Evolutionary conservation across 2,113 vertebrate species (phyloP).

Genomic region (Hymenochirus boettgeri): DNA sequence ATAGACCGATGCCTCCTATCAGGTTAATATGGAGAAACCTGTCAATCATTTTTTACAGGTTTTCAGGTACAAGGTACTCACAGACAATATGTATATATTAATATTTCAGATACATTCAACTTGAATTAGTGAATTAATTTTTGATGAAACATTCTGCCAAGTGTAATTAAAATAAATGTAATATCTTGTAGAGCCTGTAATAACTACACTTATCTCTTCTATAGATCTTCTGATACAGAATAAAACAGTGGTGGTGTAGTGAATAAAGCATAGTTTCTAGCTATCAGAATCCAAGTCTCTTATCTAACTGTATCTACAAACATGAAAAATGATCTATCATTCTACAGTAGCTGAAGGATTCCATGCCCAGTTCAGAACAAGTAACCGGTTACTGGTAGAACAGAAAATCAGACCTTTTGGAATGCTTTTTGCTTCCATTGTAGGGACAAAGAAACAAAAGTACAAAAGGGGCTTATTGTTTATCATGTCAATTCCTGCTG

Average conservation of each 20-base stretch:
- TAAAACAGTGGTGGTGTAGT: conserved; percentile 11
- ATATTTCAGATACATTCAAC: conserved; percentile 32
- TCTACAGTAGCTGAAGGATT: conserved; percentile 39
- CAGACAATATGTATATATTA: conserved; percentile 39
- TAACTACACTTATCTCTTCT: conserved; percentile 27
- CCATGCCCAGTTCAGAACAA: conserved; percentile 35
- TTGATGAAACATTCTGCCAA: conserved; percentile 40
- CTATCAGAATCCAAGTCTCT: conserved; percentile 18
- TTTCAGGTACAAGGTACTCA: conserved; percentile 42
- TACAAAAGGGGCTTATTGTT: conserved; percentile 38
- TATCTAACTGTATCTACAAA: conserved; percentile 36
- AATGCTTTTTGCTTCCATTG: conserved; percentile 27
- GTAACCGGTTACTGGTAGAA: conserved; percentile 36
- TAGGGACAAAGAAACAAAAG: conserved; percentile 32
- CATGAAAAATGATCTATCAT: conserved; percentile 38
- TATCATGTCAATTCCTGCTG: conserved; percentile 29
- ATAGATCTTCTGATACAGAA: conserved; percentile 28
- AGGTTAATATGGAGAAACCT: conserved; percentile 58
- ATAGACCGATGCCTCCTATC: conserved; percentile 49
- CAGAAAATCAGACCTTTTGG: conserved; percentile 47
- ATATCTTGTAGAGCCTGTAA: conserved; percentile 25
- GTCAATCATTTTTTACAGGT: conserved; percentile 51
- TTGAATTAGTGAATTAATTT: conserved; percentile 37
- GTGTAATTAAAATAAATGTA: conserved; percentile 26
- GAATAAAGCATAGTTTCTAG: conserved; percentile 3